Conservation (phyloP, 2,888 invertebrate genomes). For the Didymodactylos carnosus region DNA sequence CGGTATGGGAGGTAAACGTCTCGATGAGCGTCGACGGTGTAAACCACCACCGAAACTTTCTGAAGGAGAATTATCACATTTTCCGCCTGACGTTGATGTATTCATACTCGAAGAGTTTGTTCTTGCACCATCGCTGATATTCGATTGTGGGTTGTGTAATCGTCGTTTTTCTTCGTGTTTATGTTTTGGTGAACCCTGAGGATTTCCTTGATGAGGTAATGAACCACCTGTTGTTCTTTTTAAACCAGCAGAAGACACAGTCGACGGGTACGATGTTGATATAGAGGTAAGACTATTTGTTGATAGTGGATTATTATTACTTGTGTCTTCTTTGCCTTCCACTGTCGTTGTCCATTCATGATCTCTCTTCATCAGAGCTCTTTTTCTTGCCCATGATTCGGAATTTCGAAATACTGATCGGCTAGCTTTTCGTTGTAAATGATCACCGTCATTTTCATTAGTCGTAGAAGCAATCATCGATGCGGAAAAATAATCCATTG, state of each 20-base stretch:
- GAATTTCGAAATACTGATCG: neutral
- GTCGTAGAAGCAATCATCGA: neutral
- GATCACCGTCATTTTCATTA: neutral
- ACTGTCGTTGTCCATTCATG: neutral
- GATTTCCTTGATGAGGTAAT: neutral
- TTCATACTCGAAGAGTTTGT: too few species aligned
- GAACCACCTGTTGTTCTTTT: too few species aligned
- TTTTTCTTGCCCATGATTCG: neutral
- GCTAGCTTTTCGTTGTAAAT: neutral
- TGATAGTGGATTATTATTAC: neutral
- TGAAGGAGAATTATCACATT: neutral
- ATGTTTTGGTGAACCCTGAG: neutral
- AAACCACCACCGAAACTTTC: neutral
- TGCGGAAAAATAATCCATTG: neutral
- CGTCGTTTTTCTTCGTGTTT: too few species aligned
- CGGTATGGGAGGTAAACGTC: neutral
- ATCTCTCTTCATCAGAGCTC: neutral
- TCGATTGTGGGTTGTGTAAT: too few species aligned
- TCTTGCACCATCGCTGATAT: too few species aligned
- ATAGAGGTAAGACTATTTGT: neutral
- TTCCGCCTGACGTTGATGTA: neutral
- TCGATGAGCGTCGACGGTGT: neutral
- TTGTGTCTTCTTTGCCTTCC: neutral
- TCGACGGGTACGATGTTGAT: neutral
- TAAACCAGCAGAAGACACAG: too few species aligned